Evolutionary conservation across 2,888 invertebrate species (phyloP).

Genomic region (Coleophora flavipennella): DNA sequence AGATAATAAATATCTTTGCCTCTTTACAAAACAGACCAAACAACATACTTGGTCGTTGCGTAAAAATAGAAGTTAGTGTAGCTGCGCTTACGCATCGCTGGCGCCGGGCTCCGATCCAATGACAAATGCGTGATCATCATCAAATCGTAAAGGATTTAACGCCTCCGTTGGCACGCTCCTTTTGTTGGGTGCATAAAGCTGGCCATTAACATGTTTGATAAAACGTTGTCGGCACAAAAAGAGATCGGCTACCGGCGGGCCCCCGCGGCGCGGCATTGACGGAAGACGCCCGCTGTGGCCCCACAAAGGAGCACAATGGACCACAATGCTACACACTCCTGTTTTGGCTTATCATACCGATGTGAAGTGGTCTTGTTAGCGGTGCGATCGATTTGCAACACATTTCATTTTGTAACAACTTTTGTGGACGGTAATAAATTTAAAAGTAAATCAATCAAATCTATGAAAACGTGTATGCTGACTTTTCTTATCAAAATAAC

Average conservation of each 20-base stretch:
- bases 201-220: slow-evolving; percentile 72
- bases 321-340: slow-evolving; percentile 36
- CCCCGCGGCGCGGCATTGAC: slow-evolving; percentile 58
- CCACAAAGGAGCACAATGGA: slow-evolving; percentile 39
- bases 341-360: slow-evolving; percentile 37
- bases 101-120: slow-evolving; percentile 38
- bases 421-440: no score
- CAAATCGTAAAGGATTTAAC: slow-evolving; percentile 73
- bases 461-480: no score
- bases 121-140: slow-evolving; percentile 65
- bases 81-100: slow-evolving; percentile 34
- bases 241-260: slow-evolving; percentile 62
- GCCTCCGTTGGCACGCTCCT: slow-evolving; percentile 70
- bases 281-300: slow-evolving; percentile 54
- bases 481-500: no score
- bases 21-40: neutral
- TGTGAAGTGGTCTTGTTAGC: slow-evolving; percentile 36
- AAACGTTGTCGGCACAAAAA: slow-evolving; percentile 65
- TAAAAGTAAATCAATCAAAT: no score
- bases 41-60: neutral
- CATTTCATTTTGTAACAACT: no score
- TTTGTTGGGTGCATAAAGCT: slow-evolving; percentile 68
- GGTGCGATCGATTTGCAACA: slow-evolving; percentile 9
- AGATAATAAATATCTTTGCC: neutral
- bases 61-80: neutral